phyloP scores from a whole-genome alignment of 2,113 vertebrate genomes.

The Girardinichthys multiradiatus region DNA sequence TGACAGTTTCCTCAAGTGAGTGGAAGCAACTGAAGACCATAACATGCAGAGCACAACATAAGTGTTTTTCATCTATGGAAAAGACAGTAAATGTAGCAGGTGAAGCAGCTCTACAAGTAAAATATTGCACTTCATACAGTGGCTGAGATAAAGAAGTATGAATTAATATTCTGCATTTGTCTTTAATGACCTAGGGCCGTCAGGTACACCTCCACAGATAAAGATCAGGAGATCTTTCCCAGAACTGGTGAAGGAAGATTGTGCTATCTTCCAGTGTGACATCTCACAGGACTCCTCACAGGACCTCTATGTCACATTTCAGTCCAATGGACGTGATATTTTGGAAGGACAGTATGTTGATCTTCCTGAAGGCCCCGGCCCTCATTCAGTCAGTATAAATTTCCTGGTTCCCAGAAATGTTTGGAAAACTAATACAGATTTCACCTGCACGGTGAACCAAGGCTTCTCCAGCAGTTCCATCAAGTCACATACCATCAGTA shows the following conservation, averaged over 20 bases:
- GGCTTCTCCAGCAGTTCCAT: constrained; percentile 3
- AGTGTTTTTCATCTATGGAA: no score
- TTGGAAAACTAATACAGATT: not conserved
- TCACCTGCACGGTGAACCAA: constrained; percentile 47
- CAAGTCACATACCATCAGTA: not conserved
- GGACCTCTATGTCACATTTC: constrained; percentile 58
- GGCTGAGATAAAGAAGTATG: not conserved
- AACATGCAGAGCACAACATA: no score
- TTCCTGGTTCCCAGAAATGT: not conserved
- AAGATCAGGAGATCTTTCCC: constrained; percentile 64
- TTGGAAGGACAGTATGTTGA: constrained; percentile 23
- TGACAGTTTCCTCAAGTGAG: not conserved
- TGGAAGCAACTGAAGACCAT: not conserved
- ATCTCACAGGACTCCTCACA: constrained; percentile 47
- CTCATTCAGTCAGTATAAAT: constrained; percentile 34
- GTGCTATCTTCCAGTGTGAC: constrained; percentile 62
- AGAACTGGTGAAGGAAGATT: constrained; percentile 28
- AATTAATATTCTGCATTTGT: not conserved
- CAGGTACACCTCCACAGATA: constrained; percentile 42
- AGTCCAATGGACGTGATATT: not conserved
- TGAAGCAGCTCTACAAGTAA: no score
- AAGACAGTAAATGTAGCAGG: no score
- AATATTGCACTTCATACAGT: no score
- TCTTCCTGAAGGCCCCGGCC: constrained; percentile 30
- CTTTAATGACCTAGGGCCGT: constrained; percentile 19